Conservation (phyloP, 2,113 vertebrate genomes). For the Vicugna pacos region DNA sequence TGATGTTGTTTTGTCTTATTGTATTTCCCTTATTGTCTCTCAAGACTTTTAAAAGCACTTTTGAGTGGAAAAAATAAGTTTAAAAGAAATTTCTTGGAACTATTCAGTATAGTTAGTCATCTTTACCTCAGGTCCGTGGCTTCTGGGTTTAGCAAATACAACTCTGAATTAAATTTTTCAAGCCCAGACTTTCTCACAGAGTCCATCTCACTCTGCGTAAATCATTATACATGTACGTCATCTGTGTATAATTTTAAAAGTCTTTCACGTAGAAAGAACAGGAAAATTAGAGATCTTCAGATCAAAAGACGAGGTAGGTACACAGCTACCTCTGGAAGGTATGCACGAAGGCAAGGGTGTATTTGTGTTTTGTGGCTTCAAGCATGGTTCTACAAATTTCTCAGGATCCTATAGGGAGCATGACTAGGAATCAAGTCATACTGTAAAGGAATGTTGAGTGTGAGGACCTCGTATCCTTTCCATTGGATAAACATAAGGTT, state of each 20-base stretch:
- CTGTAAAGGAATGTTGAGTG: not conserved
- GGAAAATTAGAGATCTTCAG: not conserved
- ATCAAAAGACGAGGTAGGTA: not conserved
- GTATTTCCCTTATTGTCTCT: not conserved
- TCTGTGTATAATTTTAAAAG: not conserved
- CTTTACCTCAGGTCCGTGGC: not conserved
- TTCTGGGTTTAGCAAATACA: not conserved
- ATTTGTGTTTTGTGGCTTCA: not conserved
- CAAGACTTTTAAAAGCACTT: not conserved
- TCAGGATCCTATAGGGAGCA: not conserved
- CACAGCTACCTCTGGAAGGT: not conserved
- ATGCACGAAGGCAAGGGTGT: fast-evolving
- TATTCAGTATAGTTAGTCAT: not conserved
- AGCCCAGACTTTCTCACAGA: not conserved
- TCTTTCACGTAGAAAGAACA: not conserved
- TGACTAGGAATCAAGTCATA: not conserved
- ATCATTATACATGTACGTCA: not conserved
- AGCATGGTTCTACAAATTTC: not conserved
- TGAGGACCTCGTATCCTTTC: not conserved
- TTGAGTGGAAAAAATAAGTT: not conserved
- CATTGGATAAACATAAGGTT: not conserved
- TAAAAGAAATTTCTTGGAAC: not conserved
- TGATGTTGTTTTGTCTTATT: not conserved
- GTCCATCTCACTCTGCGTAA: not conserved
- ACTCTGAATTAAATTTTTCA: not conserved